Conservation (phyloP, 2,888 invertebrate genomes). For the Charanyca ferruginea region DNA sequence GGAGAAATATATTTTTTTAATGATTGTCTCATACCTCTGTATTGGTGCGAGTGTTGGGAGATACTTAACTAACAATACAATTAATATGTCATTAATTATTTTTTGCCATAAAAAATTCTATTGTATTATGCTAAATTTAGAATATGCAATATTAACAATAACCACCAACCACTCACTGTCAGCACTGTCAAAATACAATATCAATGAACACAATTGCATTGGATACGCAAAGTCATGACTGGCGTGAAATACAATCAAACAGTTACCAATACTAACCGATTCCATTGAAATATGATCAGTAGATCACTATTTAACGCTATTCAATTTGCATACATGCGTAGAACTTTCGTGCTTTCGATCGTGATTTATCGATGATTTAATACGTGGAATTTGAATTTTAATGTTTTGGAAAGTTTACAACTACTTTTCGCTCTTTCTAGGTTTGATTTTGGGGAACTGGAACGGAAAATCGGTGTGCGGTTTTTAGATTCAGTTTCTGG, state of each 20-base stretch:
- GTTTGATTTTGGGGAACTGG: not conserved
- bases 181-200: constrained; percentile 8
- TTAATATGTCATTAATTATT: too few relatives aligned
- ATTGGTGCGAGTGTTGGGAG: too few relatives aligned
- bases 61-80: too few relatives aligned
- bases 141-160: not conserved
- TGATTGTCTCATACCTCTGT: too few relatives aligned
- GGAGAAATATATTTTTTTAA: too few relatives aligned
- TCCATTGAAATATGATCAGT: constrained; percentile 29
- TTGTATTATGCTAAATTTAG: too few relatives aligned
- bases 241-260: constrained; percentile 25
- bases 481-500: not conserved
- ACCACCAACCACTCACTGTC: not conserved
- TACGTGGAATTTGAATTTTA: constrained; percentile 8
- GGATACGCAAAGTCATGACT: not conserved
- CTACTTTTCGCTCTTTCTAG: not conserved
- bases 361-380: constrained; percentile 35
- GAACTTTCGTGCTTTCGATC: constrained; percentile 7
- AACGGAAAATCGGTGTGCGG: not conserved
- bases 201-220: constrained; percentile 18
- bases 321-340: constrained; percentile 29
- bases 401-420: not conserved
- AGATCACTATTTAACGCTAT: constrained; percentile 22
- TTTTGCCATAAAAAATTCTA: too few relatives aligned
- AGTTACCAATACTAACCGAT: constrained; percentile 19